phyloP scores from a whole-genome alignment of 2,113 vertebrate species.

The Oncorhynchus mykiss region DNA sequence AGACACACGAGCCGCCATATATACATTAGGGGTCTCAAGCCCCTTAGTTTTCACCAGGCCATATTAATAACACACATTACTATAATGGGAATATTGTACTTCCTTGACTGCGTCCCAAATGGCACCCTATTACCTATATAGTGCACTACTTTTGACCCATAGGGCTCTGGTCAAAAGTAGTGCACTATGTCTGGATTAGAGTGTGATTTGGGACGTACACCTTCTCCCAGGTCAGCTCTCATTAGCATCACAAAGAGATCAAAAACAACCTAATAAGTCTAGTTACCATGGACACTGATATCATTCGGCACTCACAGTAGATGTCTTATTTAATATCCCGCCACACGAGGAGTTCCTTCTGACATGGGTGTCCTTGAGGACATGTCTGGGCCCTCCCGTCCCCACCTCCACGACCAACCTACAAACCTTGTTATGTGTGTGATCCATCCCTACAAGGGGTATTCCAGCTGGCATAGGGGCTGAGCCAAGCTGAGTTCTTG shows the following conservation, averaged over 20 bases:
- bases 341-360: conserved; percentile 12
- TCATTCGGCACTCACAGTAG: conserved; percentile 14
- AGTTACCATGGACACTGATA: conserved; percentile 5
- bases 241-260: conserved; percentile 65
- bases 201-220: too few relatives aligned
- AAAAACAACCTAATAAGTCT: conserved; percentile 43
- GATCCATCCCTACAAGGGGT: background rate
- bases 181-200: too few relatives aligned
- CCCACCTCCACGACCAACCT: background rate
- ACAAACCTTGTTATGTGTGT: conserved; percentile 3
- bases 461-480: background rate
- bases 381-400: conserved; percentile 10
- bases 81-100: conserved; percentile 34
- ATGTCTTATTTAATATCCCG: conserved; percentile 32
- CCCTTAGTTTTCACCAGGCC: conserved; percentile 32
- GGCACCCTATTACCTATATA: too few relatives aligned
- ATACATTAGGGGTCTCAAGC: conserved; percentile 15
- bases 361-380: conserved; percentile 12
- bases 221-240: conserved; percentile 34
- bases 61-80: conserved; percentile 3
- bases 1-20: conserved; percentile 14
- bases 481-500: conserved; percentile 41
- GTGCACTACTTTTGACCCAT: too few relatives aligned
- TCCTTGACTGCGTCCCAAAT: background rate
- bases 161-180: too few relatives aligned